These are phyloP conservation scores for Apamea anceps DNA, from an alignment of 2,888 invertebrate genomes.

Conservation along the genomic window DNA sequence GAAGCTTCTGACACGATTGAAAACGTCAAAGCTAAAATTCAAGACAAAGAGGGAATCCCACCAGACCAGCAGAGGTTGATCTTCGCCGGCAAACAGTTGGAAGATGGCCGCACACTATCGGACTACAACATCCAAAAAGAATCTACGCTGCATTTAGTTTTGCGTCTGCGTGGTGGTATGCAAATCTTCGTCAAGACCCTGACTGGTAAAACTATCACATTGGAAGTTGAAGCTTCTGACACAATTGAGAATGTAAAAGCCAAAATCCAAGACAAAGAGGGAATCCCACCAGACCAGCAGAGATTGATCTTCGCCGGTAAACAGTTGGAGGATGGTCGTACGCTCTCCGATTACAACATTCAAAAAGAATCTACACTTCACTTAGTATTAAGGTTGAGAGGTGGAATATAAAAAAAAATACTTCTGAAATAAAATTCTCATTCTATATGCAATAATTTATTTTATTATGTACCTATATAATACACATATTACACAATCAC, in stretches of 20 bases:
- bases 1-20: conserved; percentile 62
- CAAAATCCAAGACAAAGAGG: too few species aligned
- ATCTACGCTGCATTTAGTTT: conserved; percentile 45
- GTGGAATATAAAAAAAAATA: conserved; percentile 57
- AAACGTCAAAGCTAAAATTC: conserved; percentile 63
- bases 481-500: not conserved
- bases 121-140: conserved; percentile 65
- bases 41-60: conserved; percentile 63
- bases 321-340: too few species aligned
- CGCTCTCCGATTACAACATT: too few species aligned
- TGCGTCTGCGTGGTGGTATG: conserved; percentile 23
- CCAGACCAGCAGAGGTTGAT: conserved; percentile 64
- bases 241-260: too few species aligned
- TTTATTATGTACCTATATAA: not conserved
- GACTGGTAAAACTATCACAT: too few species aligned
- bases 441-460: conserved; percentile 23
- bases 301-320: too few species aligned
- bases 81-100: conserved; percentile 62
- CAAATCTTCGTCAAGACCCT: too few species aligned
- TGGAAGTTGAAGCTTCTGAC: too few species aligned
- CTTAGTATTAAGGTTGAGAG: conserved; percentile 71
- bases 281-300: too few species aligned
- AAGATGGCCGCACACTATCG: conserved; percentile 50
- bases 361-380: too few species aligned
- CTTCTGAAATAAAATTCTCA: conserved; percentile 52